Evolutionary conservation across 1,140 invertebrate genomes (phyloP).

Genomic region (Zelostemma sp.): DNA sequence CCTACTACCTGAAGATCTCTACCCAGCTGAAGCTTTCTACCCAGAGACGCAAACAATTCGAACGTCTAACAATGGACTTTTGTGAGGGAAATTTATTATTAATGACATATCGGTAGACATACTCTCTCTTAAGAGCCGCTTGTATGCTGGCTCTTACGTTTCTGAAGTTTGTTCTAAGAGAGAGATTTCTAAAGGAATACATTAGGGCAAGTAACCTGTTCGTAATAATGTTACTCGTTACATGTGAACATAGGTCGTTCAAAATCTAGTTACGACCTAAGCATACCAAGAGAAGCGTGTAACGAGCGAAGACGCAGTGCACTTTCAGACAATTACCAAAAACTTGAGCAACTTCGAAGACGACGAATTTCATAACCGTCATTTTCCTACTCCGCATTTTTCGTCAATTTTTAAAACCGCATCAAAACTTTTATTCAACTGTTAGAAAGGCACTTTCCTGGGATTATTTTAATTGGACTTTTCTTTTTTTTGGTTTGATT

Average conservation of each 20-base stretch:
- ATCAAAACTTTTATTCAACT: too few species aligned
- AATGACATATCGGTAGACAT: conserved; percentile 56
- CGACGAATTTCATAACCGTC: not conserved
- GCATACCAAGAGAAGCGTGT: conserved; percentile 26
- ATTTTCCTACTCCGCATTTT: not conserved
- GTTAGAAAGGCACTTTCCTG: not conserved
- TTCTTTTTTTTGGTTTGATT: not conserved
- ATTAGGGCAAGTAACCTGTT: conserved; percentile 53
- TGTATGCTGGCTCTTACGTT: conserved; percentile 45
- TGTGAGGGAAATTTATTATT: conserved; percentile 56
- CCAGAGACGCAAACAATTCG: conserved; percentile 55
- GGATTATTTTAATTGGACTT: not conserved
- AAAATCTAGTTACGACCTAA: conserved; percentile 48
- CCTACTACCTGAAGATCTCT: conserved; percentile 36
- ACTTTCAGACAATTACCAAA: conserved; percentile 34
- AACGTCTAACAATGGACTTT: conserved; percentile 58
- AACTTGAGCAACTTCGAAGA: not conserved
- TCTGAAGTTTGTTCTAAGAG: conserved; percentile 55
- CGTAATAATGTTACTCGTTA: conserved; percentile 49
- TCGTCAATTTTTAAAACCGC: too few species aligned
- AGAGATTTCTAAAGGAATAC: conserved; percentile 58
- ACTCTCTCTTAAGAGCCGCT: conserved; percentile 50
- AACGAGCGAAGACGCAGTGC: conserved; percentile 34
- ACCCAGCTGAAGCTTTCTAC: conserved; percentile 40
- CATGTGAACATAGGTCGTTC: conserved; percentile 45